phyloP scores from a whole-genome alignment of 2,888 invertebrate genomes.

The Thecocarcelia acutangulata region DNA sequence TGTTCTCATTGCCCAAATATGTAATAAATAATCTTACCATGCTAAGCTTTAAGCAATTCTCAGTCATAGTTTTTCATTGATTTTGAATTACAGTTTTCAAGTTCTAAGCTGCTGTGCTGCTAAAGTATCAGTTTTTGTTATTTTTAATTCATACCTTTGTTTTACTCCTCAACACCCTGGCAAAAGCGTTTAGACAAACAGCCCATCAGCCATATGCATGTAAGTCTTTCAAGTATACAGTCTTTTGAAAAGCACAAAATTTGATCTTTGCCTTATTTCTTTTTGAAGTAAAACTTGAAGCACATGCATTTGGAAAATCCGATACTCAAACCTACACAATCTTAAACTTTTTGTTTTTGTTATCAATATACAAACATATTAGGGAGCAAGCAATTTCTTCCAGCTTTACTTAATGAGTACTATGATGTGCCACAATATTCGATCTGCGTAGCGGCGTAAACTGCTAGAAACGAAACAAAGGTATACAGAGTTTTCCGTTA shows the following conservation, averaged over 20 bases:
- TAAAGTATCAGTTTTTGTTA: too few species aligned
- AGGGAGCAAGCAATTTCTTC: background rate
- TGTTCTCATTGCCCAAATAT: too few species aligned
- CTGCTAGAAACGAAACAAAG: too few species aligned
- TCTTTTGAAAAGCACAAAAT: constrained; percentile 12
- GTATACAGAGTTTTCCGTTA: too few species aligned
- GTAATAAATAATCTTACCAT: too few species aligned
- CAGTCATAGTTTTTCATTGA: too few species aligned
- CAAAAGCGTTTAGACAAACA: constrained; percentile 12
- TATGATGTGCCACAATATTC: too few species aligned
- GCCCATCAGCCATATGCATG: constrained; percentile 46
- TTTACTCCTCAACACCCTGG: background rate
- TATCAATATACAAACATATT: background rate
- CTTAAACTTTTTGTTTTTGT: background rate
- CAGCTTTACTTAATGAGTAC: too few species aligned
- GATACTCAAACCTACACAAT: background rate
- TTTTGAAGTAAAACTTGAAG: constrained; percentile 1
- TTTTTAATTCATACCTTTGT: background rate
- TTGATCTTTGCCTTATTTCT: constrained; percentile 27
- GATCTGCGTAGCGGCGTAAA: too few species aligned
- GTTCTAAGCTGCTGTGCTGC: too few species aligned
- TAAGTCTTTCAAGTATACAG: constrained; percentile 1
- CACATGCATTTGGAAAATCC: constrained; percentile 7
- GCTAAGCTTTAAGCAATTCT: too few species aligned
- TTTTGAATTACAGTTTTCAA: too few species aligned